Conservation (phyloP, 30 jellyfish, hydroid and myxozoan genomes). For the Aurelia sp. region DNA sequence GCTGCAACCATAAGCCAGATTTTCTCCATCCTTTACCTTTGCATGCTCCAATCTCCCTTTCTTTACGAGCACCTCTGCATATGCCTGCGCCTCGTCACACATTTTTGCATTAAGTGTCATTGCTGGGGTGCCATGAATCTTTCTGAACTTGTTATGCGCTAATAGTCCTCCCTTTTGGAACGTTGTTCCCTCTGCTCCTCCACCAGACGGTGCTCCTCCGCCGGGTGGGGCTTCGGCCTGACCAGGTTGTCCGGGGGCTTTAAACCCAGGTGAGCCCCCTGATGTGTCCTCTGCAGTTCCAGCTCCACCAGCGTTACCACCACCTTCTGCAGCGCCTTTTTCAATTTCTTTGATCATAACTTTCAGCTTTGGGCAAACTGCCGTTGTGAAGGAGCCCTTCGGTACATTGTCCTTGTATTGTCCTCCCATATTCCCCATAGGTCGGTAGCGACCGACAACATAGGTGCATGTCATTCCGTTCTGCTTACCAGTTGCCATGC, state of each 20-base stretch:
- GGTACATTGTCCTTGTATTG: slow-evolving; percentile 69
- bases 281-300: not conserved
- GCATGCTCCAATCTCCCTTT: slow-evolving; percentile 62
- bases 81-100: slow-evolving; percentile 84
- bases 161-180: slow-evolving; percentile 67
- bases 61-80: slow-evolving; percentile 81
- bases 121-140: slow-evolving; percentile 80
- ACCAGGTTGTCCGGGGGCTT: slow-evolving; percentile 5
- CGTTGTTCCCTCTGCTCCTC: slow-evolving; percentile 21
- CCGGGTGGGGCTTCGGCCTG: not conserved
- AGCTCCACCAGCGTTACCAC: slow-evolving; percentile 30
- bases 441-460: slow-evolving; percentile 76
- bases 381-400: slow-evolving; percentile 63
- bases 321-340: slow-evolving; percentile 5
- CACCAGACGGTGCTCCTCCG: slow-evolving; percentile 14
- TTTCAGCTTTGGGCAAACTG: slow-evolving; percentile 34
- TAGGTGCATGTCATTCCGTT: slow-evolving; percentile 69
- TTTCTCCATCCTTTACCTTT: slow-evolving; percentile 80
- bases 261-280: slow-evolving; percentile 21
- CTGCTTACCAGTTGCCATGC: slow-evolving; percentile 67
- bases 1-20: slow-evolving; percentile 82
- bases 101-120: slow-evolving; percentile 72
- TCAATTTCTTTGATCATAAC: slow-evolving; percentile 15
- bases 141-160: slow-evolving; percentile 91
- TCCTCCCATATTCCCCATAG: slow-evolving; percentile 78